Base-by-base conservation (phyloP, 2,113 vertebrate species). In the Synchiropus splendidus region DNA sequence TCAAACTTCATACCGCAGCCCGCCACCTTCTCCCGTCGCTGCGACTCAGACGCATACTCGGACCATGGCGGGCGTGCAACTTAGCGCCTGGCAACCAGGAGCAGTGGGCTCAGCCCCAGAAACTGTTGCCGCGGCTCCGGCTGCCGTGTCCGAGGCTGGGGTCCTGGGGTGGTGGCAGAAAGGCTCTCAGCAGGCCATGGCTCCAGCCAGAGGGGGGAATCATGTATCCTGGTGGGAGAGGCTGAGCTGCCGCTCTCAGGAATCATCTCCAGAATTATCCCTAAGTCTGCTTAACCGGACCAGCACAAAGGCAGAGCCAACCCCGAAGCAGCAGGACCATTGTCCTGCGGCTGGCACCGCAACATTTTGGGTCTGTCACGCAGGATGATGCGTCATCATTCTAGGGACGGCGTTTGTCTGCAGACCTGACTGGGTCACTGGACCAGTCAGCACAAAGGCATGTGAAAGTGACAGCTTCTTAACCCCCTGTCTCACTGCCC, bases 61-160 rank as follows among this genome's bases (percentile, higher is more conserved):
- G 37, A 70, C 64, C 59, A 32, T 63, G 75, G 67, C 51, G 77
- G 77, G 81, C 78, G 74, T 80, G 75, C 67, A 48, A 79, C 79
- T 83, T 78, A 85, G 82, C 74, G 64, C 86, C 83, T 85, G 80
- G 85, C 85, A 86, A 86, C 86, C 75, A 54, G 48, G 52, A 71
- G 67, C 56, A 53, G 70, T 79, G 70, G 68, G 78, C 69, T 81
- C 66, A 81, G 72, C 64, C 70, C 59, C 51, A 51, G 67, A 79
- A 65, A 78, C 77, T 70, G 79, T 83, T 78, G 66, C 74, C 48
- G 57, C 75, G 84, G 81, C 80, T 85, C 77, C 76, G 67, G 67
- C 70, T 76, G 72, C 77, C 53, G 68, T 75, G 80, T 78, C 75
- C 74, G 66, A 74, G 80, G 71, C 80, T 61, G 72, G 45, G 57